A percentile compares a stretch with the other conserved stretches of the same genome.
Evolutionary conservation across 2,888 invertebrate genomes (phyloP).

Genomic region (Cybosia mesomella): DNA sequence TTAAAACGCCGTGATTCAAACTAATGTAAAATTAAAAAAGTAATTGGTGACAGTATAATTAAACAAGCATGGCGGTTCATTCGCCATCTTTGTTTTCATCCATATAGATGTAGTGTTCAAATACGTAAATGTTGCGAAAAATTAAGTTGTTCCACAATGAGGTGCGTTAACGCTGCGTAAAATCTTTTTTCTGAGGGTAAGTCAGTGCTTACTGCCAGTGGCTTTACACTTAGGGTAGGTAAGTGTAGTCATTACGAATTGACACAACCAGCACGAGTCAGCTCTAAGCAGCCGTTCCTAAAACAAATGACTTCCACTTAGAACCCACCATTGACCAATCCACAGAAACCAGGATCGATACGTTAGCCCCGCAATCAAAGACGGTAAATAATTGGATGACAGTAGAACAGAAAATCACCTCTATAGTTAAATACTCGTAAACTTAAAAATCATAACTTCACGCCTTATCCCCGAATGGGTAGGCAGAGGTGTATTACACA

Average conservation of each 20-base stretch:
- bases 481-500: too few relatives aligned
- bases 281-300: slow-evolving; percentile 76
- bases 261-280: background rate
- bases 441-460: too few relatives aligned
- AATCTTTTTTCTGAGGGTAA: background rate
- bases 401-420: too few relatives aligned
- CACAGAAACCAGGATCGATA: slow-evolving; percentile 75
- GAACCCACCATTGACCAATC: slow-evolving; percentile 76
- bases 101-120: slow-evolving; percentile 27
- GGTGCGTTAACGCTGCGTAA: slow-evolving; percentile 27
- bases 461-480: too few relatives aligned
- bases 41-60: slow-evolving; percentile 37
- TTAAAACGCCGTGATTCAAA: background rate
- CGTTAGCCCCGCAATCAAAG: too few relatives aligned
- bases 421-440: too few relatives aligned
- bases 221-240: too few relatives aligned
- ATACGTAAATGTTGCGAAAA: slow-evolving; percentile 37
- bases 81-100: slow-evolving; percentile 50
- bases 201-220: background rate
- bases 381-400: too few relatives aligned
- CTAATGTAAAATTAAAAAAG: slow-evolving; percentile 21
- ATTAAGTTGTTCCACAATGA: slow-evolving; percentile 34
- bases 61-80: slow-evolving; percentile 42
- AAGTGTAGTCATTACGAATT: too few relatives aligned
- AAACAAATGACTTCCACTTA: slow-evolving; percentile 83